These are phyloP conservation scores for Epistrophe grossulariae DNA, from an alignment of 2,888 invertebrate species.

Conservation along the genomic window DNA sequence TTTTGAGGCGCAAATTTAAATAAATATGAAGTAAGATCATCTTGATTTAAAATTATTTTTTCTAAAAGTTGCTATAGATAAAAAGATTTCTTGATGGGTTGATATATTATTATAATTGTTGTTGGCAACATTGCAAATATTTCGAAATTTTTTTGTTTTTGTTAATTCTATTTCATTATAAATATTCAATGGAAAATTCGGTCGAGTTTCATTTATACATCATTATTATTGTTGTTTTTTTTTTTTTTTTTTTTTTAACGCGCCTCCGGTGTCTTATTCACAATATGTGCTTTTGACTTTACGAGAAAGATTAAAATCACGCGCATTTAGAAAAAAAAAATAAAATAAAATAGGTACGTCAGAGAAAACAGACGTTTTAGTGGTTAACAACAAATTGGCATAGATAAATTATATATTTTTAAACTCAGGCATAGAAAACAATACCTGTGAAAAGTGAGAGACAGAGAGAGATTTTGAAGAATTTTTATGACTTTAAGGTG, in stretches of 20 bases:
- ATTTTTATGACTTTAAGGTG: conserved; percentile 15
- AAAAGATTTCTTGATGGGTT: background rate
- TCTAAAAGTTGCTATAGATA: too few species aligned
- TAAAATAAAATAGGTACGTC: conserved; percentile 33
- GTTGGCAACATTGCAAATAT: conserved; percentile 10
- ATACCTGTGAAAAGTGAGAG: background rate
- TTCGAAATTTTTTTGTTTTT: background rate
- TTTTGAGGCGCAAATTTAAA: too few species aligned
- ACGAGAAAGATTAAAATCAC: conserved; percentile 47
- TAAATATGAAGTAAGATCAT: too few species aligned
- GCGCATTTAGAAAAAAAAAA: conserved; percentile 18
- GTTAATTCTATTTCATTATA: background rate
- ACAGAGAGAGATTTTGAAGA: background rate
- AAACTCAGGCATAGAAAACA: conserved; percentile 1
- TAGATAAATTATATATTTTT: conserved; percentile 24
- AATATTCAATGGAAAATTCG: conserved; percentile 21
- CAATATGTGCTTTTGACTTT: conserved; percentile 32
- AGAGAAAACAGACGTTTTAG: conserved; percentile 36
- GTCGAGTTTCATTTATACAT: conserved; percentile 14
- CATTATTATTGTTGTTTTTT: background rate
- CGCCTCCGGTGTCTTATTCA: conserved; percentile 7
- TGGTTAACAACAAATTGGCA: conserved; percentile 43
- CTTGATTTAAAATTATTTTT: too few species aligned
- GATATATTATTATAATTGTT: background rate
- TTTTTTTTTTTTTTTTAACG: background rate